Conservation (phyloP, 1,140 invertebrate species). For the Lepidurus packardi region DNA sequence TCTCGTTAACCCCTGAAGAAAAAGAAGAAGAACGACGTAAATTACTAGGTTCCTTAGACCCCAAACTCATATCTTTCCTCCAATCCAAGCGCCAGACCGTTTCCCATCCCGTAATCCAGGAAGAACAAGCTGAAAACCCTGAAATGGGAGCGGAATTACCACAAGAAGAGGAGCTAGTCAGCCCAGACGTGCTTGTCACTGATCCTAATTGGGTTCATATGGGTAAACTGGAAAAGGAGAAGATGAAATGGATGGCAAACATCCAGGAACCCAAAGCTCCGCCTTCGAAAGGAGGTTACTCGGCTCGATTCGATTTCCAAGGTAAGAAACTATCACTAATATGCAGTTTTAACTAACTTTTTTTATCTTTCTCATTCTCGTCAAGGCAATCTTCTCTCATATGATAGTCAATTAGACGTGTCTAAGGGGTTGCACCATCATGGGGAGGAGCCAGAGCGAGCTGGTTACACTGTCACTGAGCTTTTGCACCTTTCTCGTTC, state of each 20-base stretch:
- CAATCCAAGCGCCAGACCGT: constrained; percentile 42
- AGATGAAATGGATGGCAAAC: constrained; percentile 72
- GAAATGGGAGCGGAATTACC: constrained; percentile 37
- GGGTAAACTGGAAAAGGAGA: constrained; percentile 70
- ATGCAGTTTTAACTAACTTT: background rate
- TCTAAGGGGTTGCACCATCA: constrained; percentile 76
- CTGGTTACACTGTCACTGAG: constrained; percentile 83
- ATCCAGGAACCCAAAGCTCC: background rate
- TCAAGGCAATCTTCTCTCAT: constrained; percentile 61
- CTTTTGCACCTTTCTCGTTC: constrained; percentile 66
- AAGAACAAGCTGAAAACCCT: constrained; percentile 34
- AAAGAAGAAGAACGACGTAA: constrained; percentile 67
- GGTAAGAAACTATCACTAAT: constrained; percentile 42
- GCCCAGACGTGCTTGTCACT: constrained; percentile 41
- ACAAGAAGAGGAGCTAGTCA: constrained; percentile 38
- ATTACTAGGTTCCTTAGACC: constrained; percentile 58
- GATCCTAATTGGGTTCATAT: constrained; percentile 73
- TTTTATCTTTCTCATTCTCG: constrained; percentile 38
- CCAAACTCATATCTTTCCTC: constrained; percentile 60
- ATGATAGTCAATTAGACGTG: constrained; percentile 55
- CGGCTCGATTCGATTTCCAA: constrained; percentile 61
- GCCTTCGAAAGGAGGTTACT: constrained; percentile 53
- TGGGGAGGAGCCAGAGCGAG: constrained; percentile 80
- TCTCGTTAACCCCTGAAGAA: constrained; percentile 64
- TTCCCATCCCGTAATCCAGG: constrained; percentile 38